Evolutionary conservation across 1,140 invertebrate species (phyloP), one percentile per base, ranked within the genome.

Genomic region (Trachymyrmex cornetzi): DNA sequence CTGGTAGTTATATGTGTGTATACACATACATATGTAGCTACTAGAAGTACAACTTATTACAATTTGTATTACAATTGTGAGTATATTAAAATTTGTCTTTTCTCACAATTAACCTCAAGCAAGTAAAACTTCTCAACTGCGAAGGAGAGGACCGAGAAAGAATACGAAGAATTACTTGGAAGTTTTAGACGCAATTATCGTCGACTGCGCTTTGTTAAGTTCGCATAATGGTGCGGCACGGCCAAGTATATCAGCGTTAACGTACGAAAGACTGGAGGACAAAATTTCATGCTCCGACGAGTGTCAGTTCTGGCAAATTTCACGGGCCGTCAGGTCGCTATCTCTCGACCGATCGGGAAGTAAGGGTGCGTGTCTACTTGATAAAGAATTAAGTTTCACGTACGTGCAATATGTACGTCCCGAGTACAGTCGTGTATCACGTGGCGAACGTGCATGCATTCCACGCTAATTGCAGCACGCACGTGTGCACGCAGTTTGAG

Each of bases 201-300:
- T 63, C 27, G 27, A 75, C 69, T 74, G 38, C 14, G 55, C 84
- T 81, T 79, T 80, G 59, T 85, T 79, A 66, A 66, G 34, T 66
- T 80, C 61, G 48, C 59, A 38, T 44, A 67, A 81, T 67, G 44
- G 48, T 59, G 57, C 61, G 48, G 59, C 81, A 89, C 57, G 57
- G 57, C 38, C 55, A 63, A 81, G 88, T 55, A 30, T 90, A 90
- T 82, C 89, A 67, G 63, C 61, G 77, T 72, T 59, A 80, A 89
- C 75, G 72, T 86, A 89, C 88, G 88, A 89, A 89, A 88, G 91
- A 86, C 80, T 84, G 81, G 75, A 85, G 74, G 88, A 91, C 91
- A 88, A 90, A 57, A 93, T 93, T 92, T 92, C 91, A 93, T 88
- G 90, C 84, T 81, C 79, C 86, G 87, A 85, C 74, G 90, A 82